These are phyloP conservation scores for Stenopsyche tienmushanensis DNA, from an alignment of 1,140 invertebrate species.

Conservation along the genomic window DNA sequence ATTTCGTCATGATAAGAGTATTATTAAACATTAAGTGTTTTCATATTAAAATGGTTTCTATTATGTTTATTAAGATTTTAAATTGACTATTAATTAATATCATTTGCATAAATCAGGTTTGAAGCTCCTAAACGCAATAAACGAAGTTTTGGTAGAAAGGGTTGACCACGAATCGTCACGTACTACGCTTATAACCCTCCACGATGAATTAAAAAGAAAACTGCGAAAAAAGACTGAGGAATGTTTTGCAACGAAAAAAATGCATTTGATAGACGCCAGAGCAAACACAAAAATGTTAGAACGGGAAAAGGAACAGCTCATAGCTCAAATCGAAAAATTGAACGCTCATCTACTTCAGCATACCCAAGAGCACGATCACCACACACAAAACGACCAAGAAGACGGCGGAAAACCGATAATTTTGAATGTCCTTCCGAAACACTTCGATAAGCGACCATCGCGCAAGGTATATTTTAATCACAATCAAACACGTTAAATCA, in stretches of 20 bases:
- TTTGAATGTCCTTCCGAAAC: neutral
- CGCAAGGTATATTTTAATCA: constrained; percentile 23
- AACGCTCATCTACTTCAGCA: constrained; percentile 29
- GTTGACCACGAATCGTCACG: constrained; percentile 30
- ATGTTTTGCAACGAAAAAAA: constrained; percentile 14
- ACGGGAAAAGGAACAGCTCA: constrained; percentile 10
- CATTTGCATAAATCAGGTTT: too few relatives aligned
- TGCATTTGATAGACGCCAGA: constrained; percentile 18
- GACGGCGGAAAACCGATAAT: neutral
- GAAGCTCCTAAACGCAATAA: constrained; percentile 25
- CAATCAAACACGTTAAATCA: neutral
- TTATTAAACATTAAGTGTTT: too few relatives aligned
- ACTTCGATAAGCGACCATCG: constrained; percentile 30
- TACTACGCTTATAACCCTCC: constrained; percentile 23
- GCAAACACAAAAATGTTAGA: constrained; percentile 15
- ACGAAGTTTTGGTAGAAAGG: constrained; percentile 24
- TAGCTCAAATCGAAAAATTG: constrained; percentile 11
- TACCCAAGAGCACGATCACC: constrained; percentile 28
- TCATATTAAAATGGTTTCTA: too few relatives aligned
- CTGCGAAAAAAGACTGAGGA: constrained; percentile 16
- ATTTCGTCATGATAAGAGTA: too few relatives aligned
- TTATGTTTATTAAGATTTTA: too few relatives aligned
- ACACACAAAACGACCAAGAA: constrained; percentile 7
- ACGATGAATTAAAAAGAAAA: constrained; percentile 33
- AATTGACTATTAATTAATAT: too few relatives aligned